These are phyloP conservation scores for Watsonalla cultraria DNA, from an alignment of 2,888 invertebrate genomes.

Conservation along the genomic window DNA sequence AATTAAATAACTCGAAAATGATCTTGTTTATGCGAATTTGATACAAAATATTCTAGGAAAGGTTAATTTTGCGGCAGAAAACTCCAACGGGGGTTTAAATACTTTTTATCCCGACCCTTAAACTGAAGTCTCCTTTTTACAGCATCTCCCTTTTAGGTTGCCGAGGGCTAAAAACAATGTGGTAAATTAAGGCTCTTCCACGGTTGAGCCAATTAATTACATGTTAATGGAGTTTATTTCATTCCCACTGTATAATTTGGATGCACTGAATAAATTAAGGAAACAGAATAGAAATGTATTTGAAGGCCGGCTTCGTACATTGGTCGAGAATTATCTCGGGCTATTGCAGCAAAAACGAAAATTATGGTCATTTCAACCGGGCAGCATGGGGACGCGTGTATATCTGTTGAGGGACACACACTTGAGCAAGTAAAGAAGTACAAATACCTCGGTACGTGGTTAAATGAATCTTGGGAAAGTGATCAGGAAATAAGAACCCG, in stretches of 20 bases:
- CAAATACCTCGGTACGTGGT: too few species aligned
- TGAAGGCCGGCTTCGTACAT: not conserved
- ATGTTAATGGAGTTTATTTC: constrained; percentile 64
- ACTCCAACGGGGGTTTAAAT: not conserved
- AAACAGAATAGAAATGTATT: constrained; percentile 17
- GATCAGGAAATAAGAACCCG: too few species aligned
- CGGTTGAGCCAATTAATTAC: constrained; percentile 52
- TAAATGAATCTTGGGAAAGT: too few species aligned
- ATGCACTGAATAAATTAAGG: constrained; percentile 60
- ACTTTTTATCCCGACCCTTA: constrained; percentile 7
- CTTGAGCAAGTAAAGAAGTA: too few species aligned
- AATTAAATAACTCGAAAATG: not conserved
- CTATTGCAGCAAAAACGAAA: too few species aligned
- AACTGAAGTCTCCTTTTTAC: constrained; percentile 20
- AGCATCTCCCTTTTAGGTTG: constrained; percentile 24
- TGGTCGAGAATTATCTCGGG: too few species aligned
- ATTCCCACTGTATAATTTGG: constrained; percentile 56
- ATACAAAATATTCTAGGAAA: not conserved
- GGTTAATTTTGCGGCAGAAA: not conserved
- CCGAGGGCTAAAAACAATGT: constrained; percentile 36
- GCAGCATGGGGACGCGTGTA: too few species aligned
- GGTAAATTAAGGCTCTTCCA: constrained; percentile 40
- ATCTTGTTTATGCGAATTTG: not conserved
- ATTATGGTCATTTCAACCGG: too few species aligned
- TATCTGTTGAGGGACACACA: too few species aligned